Base-by-base conservation (phyloP, 2,113 vertebrate species). In the Podarcis raffonei region DNA sequence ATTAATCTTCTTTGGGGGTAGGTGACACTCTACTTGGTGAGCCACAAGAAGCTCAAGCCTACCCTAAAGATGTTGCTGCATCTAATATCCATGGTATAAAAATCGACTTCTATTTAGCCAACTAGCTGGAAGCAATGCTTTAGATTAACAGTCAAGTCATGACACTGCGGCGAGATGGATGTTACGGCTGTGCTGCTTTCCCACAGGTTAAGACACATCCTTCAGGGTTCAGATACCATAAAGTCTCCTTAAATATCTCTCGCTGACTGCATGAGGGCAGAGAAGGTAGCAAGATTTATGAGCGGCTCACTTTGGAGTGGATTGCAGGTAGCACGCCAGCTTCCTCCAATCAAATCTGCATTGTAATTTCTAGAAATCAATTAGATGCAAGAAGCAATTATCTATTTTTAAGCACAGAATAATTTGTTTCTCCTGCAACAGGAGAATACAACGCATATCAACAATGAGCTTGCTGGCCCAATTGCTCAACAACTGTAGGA, bases 331-430 rank as follows among this genome's bases (percentile, higher is more conserved):
- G 94, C 94, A 86, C 53, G 88, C 77, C 89, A 92, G 91, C 89
- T 95, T 96, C 88, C 87, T 94, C 95, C 95, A 95, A 95, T 95
- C 94, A 95, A 94, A 96, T 94, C 91, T 92, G 69, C 88, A 93
- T 93, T 95, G 93, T 95, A 95, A 93, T 94, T 96, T 94, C 95
- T 95, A 94, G 94, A 95, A 95, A 87, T 92, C 95, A 96, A 94
- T 97, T 96, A 96, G 85, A 91, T 93, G 93, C 90, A 95, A 96
- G 90, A 92, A 95, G 92, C 95, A 96, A 96, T 95, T 95, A 94
- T 91, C 91, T 96, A 89, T 93, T 96, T 96, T 97, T 95, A 94
- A 97, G 93, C 92, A 90, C 57, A 93, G 93, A 53, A 59, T 94
- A 96, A 96, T 96, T 96, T 96, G 94, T 93, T 95, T 95, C 86